Conservation (phyloP, 2,113 vertebrate species). For the Leptosomus discolor region DNA sequence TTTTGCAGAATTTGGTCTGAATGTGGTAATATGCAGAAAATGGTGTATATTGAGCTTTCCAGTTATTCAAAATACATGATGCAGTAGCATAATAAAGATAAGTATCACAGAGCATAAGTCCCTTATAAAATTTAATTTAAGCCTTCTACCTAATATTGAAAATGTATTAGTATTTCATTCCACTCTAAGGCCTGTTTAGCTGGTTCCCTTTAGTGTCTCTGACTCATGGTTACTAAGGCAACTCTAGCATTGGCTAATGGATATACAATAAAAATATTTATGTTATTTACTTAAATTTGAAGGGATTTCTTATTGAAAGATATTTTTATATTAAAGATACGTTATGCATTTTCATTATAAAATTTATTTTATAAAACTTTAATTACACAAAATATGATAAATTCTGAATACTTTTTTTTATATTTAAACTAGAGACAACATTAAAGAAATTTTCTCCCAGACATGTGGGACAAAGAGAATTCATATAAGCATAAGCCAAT, state of each 20-base stretch:
- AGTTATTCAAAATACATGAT: background rate
- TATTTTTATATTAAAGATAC: background rate
- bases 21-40: background rate
- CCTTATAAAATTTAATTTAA: background rate
- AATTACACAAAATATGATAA: background rate
- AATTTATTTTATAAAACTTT: background rate
- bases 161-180: background rate
- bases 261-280: background rate
- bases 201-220: background rate
- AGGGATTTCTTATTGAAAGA: background rate
- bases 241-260: background rate
- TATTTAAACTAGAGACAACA: background rate
- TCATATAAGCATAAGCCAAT: background rate
- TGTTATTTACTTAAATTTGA: background rate
- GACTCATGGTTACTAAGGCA: constrained; percentile 2
- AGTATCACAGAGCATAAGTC: background rate
- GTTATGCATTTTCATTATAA: background rate
- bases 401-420: background rate
- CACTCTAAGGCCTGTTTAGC: background rate
- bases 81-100: background rate
- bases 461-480: background rate
- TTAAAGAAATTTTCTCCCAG: background rate
- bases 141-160: background rate
- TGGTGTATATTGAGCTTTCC: background rate
- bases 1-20: background rate